Conservation (phyloP, 2,113 vertebrate genomes). For the Xyliphius kryptos region DNA sequence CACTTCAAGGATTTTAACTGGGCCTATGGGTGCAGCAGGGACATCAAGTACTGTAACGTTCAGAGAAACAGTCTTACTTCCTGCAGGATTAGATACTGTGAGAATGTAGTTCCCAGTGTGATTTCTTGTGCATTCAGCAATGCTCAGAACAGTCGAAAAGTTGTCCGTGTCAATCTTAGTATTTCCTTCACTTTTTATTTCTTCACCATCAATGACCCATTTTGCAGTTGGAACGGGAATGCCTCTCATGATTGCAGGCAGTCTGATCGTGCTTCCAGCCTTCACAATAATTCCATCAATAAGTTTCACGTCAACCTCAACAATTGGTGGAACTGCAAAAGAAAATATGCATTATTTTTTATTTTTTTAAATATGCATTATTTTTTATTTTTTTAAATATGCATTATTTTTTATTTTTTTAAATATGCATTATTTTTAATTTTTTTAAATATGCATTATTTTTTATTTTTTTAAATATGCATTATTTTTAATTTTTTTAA, state of each 20-base stretch:
- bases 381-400: too few species aligned
- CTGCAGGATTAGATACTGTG: slow-evolving; percentile 89
- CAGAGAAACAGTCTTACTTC: slow-evolving; percentile 81
- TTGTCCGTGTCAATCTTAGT: slow-evolving; percentile 85
- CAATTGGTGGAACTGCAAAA: slow-evolving; percentile 79
- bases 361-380: too few species aligned
- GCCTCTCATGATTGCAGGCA: slow-evolving; percentile 94
- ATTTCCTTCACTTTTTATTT: slow-evolving; percentile 80
- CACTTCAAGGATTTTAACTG: slow-evolving; percentile 87
- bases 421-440: too few species aligned
- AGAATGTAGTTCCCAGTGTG: slow-evolving; percentile 91
- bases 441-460: too few species aligned
- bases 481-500: too few species aligned
- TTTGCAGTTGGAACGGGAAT: slow-evolving; percentile 86
- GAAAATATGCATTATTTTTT: too few species aligned
- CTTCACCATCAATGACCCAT: slow-evolving; percentile 81
- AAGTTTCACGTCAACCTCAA: slow-evolving; percentile 91
- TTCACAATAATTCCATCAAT: slow-evolving; percentile 94
- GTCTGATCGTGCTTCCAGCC: slow-evolving; percentile 86
- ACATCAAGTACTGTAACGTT: slow-evolving; percentile 93
- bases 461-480: too few species aligned
- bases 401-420: too few species aligned
- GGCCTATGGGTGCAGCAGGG: slow-evolving; percentile 90
- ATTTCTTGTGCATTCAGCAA: slow-evolving; percentile 85
- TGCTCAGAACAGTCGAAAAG: slow-evolving; percentile 86